These are phyloP conservation scores for Tethea ocularis DNA, from an alignment of 2,888 invertebrate genomes.

Conservation along the genomic window DNA sequence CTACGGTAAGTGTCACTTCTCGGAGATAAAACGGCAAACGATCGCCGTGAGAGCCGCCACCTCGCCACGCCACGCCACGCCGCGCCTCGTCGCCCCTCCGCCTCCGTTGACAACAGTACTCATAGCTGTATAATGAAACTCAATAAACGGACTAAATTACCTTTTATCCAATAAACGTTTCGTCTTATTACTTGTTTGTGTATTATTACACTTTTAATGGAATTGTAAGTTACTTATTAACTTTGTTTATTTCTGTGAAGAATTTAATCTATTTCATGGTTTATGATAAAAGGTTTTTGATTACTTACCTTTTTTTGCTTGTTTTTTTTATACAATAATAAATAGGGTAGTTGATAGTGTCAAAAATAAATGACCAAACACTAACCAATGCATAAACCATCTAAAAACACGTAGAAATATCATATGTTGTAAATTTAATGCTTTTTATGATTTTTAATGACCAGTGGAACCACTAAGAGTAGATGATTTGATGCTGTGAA, in stretches of 20 bases:
- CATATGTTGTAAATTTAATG: no score
- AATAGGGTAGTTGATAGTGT: no score
- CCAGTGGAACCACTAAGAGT: no score
- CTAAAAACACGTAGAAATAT: no score
- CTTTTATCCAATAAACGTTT: constrained; percentile 3
- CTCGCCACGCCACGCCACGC: not conserved
- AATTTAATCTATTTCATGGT: not conserved
- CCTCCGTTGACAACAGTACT: not conserved
- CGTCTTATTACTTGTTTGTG: not conserved
- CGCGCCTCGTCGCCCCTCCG: not conserved
- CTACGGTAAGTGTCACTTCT: not conserved
- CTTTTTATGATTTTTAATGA: no score
- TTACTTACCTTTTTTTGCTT: no score
- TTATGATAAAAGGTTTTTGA: no score
- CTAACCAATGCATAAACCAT: no score
- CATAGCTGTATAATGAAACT: not conserved
- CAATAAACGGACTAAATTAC: constrained; percentile 2
- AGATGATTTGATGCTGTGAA: no score
- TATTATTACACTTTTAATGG: not conserved
- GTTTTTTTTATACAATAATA: no score
- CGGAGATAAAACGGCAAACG: constrained; percentile 1
- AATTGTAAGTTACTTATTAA: not conserved
- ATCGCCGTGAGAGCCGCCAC: not conserved
- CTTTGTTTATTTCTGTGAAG: not conserved
- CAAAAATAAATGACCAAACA: no score